Evolutionary conservation across 2,888 invertebrate species (phyloP), one percentile per base, ranked within the genome.

Genomic region (Nomada ferruginata): DNA sequence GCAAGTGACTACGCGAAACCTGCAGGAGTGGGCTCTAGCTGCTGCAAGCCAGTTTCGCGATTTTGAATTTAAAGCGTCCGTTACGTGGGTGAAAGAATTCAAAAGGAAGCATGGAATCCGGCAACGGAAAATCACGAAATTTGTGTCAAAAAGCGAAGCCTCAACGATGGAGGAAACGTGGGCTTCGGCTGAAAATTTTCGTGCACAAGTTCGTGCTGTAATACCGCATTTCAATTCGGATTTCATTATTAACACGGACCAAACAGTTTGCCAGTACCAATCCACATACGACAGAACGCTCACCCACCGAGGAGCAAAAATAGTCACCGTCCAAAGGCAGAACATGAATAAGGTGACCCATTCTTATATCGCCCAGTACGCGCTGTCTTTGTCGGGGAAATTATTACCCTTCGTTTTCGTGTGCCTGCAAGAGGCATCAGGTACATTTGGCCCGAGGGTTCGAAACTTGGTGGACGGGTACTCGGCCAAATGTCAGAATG

Each of bases 21-120:
- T 68, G 42, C 68, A 68, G 55, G 9, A 68, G 20, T 55, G 55
- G 68, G 68, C 44, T 36, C 9, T 55, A 23, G 42, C 23, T 42
- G 55, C 23, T 42, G 55, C 55, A 55, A 42, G 20, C 20, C 55
- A 68, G 9, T 53, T 53, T 3, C 15, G 10, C 0, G 18, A 23
- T 1, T 18, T 68, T 10, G 55, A 57, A 15, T 68, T 57, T 18
- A 23, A 42, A 42, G 55, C 23, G 1, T 42, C 23, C 1, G 23
- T 23, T 13, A 10, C 23, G 23, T 55, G 55, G 68, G 23, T 42
- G 4, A 23, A 18, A 0, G 5, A 2, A 1, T 55, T 44, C 9
- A 44, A 68, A 68, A 13, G 10, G n/a, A 66, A 53, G 20, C 36
- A 53, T 20, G 20, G 11, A 15, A 36, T 65, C 18, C 5, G n/a